Percentiles rank a stretch among this genome's conserved stretches.
These are phyloP conservation scores for Perccottus glenii DNA, from an alignment of 2,113 vertebrate species.

Conservation along the genomic window DNA sequence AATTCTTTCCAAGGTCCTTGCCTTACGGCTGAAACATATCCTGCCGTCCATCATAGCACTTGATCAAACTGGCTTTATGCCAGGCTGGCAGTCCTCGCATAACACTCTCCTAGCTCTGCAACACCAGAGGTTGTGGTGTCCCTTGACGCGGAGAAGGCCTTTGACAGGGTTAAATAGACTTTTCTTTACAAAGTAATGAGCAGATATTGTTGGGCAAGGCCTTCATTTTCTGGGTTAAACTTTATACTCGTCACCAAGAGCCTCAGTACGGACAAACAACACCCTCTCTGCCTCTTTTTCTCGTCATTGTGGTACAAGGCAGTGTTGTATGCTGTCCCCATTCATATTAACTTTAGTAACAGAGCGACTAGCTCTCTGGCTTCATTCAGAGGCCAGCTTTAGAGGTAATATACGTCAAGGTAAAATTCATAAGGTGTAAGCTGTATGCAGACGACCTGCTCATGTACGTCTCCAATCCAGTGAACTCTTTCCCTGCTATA, in stretches of 20 bases:
- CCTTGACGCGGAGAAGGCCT: neutral
- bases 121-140: neutral
- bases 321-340: neutral
- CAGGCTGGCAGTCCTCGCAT: neutral
- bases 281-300: neutral
- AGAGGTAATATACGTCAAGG: neutral
- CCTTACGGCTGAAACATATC: neutral
- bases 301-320: neutral
- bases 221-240: neutral
- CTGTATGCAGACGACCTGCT: neutral
- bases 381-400: neutral
- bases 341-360: neutral
- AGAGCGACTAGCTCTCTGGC: neutral
- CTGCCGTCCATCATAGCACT: neutral
- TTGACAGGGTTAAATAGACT: neutral
- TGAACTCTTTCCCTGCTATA: neutral
- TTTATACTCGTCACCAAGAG: neutral
- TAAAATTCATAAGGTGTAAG: neutral
- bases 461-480: neutral
- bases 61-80: neutral
- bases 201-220: neutral
- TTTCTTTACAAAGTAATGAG: neutral
- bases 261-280: neutral
- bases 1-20: neutral
- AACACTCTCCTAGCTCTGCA: neutral